These are phyloP conservation scores for Venustoraphidia nigricollis DNA, from an alignment of 2,888 invertebrate species.

Conservation along the genomic window DNA sequence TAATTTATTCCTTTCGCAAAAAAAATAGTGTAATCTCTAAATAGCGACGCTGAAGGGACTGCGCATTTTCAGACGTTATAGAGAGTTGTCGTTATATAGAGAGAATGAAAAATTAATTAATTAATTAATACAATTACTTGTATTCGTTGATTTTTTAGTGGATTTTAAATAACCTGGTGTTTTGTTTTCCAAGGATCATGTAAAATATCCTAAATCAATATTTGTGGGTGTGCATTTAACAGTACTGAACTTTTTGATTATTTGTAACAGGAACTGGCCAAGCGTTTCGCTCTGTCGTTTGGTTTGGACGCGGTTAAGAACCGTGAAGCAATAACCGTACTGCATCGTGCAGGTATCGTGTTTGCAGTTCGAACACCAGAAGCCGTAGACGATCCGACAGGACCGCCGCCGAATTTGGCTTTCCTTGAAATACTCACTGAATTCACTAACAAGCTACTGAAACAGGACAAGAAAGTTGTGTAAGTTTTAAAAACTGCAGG, in stretches of 20 bases:
- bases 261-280: slow-evolving; percentile 67
- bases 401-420: slow-evolving; percentile 72
- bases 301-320: slow-evolving; percentile 94
- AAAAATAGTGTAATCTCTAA: no score
- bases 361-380: slow-evolving; percentile 65
- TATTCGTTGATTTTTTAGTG: no score
- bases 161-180: no score
- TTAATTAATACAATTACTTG: no score
- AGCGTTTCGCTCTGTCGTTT: slow-evolving; percentile 91
- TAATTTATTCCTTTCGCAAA: no score
- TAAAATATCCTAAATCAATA: no score
- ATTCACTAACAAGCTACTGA: slow-evolving; percentile 89
- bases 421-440: slow-evolving; percentile 93
- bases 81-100: no score
- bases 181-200: no score
- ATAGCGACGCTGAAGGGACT: no score
- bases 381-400: slow-evolving; percentile 46
- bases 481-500: slow-evolving; percentile 25
- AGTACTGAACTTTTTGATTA: slow-evolving; percentile 1
- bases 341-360: slow-evolving; percentile 87
- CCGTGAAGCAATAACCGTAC: slow-evolving; percentile 86
- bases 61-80: no score
- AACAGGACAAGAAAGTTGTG: slow-evolving; percentile 91
- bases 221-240: no score
- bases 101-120: no score